phyloP scores from a whole-genome alignment of 2,888 invertebrate species.

The Eupithecia centaureata region DNA sequence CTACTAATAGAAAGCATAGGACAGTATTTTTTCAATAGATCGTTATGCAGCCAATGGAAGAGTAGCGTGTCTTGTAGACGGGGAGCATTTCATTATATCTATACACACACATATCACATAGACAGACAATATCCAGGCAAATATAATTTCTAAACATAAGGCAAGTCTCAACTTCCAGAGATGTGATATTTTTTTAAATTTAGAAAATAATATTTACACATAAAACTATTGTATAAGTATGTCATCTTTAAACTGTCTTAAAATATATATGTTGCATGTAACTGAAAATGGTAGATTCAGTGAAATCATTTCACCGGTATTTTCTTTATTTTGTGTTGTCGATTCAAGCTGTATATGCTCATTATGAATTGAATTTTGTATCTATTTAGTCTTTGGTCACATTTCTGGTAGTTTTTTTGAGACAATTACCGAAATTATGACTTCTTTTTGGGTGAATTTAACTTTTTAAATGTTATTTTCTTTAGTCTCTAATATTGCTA shows the following conservation, averaged over 20 bases:
- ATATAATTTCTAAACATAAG: conserved; percentile 15
- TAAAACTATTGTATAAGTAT: neutral
- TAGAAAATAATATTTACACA: neutral
- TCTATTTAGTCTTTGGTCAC: neutral
- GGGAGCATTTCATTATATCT: conserved; percentile 27
- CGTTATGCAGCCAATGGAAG: conserved; percentile 50
- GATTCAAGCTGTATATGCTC: neutral
- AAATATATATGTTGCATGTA: too few relatives aligned
- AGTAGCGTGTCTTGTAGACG: conserved; percentile 36
- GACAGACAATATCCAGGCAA: conserved; percentile 31
- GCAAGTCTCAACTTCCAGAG: neutral
- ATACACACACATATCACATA: conserved; percentile 35
- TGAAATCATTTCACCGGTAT: neutral
- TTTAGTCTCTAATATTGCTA: conserved; percentile 34
- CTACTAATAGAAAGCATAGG: conserved; percentile 42
- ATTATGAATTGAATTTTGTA: neutral
- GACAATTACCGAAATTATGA: neutral
- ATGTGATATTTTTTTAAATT: neutral
- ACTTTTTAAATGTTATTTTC: conserved; percentile 31
- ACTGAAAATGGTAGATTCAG: neutral
- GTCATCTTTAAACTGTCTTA: neutral
- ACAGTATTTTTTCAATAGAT: conserved; percentile 46
- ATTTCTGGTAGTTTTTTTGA: neutral
- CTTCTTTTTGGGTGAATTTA: neutral
- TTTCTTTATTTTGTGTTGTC: neutral